Evolutionary conservation across 2,797 vertebrate genomes (phyloP), one percentile per base, ranked within the genome.

Genomic region (Lophius americanus): DNA sequence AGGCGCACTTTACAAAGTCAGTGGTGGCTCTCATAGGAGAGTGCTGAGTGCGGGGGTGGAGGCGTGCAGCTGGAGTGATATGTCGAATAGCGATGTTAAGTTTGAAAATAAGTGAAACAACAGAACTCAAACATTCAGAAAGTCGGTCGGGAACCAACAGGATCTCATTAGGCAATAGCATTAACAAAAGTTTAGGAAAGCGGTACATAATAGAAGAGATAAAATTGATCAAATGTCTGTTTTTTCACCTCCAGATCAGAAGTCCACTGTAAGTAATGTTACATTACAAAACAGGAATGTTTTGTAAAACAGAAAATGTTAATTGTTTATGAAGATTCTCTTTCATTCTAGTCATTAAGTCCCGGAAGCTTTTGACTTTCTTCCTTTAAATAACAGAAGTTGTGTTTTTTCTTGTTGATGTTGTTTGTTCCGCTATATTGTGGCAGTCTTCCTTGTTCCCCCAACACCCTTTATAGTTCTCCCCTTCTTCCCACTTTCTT

Each of bases 1-100:
- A 74, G 67, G 58, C 63, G 76, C 49, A 68, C 65, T 80, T 84
- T 76, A 61, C 52, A 76, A 55, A 76, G 75, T 46, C 71, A 64
- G 74, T 33, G 48, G 60, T 70, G 59, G 48, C 70, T 72, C 60
- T 74, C 55, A 52, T 51, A 60, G 36, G 50, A 72, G 52, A 53
- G 41, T 23, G 46, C 49, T 52, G 51, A 63, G 50, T 33, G 70
- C 75, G 55, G 9, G 55, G 50, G 60, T 56, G 35, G 65, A 76
- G 43, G 67, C 75, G 33, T 55, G 43, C 44, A 66, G 74, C 70
- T 73, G 61, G 55, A 64, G 47, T n/a, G 6, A 41, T 63, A 70
- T 73, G 59, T 73, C 52, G 42, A 54, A 66, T 54, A 49, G 51
- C 37, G 66, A 59, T 23, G 54, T 43, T 57, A 55, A 78, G 64